A percentile compares a stretch with the other conserved stretches of the same genome.
Evolutionary conservation across 92 coral and sea anemone genomes (phyloP).

Genomic region (Virgularia gustaviana): DNA sequence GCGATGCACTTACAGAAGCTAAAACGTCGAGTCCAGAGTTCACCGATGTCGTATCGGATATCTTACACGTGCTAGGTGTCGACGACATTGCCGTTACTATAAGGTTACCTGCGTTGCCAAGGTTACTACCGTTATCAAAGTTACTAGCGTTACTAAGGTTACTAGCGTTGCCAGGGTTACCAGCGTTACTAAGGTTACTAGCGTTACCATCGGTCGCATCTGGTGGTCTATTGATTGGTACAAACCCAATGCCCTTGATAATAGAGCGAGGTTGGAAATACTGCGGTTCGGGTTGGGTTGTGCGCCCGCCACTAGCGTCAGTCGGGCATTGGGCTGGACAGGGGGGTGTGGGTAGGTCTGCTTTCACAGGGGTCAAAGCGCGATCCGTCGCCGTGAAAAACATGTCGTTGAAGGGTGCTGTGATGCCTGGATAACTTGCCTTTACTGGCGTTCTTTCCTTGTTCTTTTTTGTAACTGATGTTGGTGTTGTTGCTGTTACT

Average conservation of each 20-base stretch:
- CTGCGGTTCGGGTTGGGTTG: neutral
- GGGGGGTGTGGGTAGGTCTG: neutral
- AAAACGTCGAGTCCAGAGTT: conserved; percentile 16
- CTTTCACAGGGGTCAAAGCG: conserved; percentile 5
- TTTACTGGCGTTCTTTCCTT: neutral
- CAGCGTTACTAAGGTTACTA: too few relatives aligned
- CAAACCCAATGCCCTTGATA: conserved; percentile 29
- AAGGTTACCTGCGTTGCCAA: too few relatives aligned
- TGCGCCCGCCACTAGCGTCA: too few relatives aligned
- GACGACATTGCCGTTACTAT: too few relatives aligned
- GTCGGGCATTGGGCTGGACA: neutral
- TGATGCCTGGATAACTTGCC: neutral
- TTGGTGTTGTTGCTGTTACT: neutral
- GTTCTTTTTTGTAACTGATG: neutral
- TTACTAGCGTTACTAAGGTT: too few relatives aligned
- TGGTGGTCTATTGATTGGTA: neutral
- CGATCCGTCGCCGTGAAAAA: neutral
- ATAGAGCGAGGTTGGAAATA: conserved; percentile 24
- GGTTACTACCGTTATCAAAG: too few relatives aligned
- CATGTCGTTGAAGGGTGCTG: neutral
- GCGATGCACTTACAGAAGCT: conserved; percentile 21
- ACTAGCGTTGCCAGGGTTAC: too few relatives aligned
- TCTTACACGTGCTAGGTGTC: too few relatives aligned
- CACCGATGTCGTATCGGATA: too few relatives aligned
- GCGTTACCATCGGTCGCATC: neutral